These are phyloP conservation scores for Drosophila peninsularis DNA, from an alignment of 2,888 invertebrate genomes.

Conservation along the genomic window DNA sequence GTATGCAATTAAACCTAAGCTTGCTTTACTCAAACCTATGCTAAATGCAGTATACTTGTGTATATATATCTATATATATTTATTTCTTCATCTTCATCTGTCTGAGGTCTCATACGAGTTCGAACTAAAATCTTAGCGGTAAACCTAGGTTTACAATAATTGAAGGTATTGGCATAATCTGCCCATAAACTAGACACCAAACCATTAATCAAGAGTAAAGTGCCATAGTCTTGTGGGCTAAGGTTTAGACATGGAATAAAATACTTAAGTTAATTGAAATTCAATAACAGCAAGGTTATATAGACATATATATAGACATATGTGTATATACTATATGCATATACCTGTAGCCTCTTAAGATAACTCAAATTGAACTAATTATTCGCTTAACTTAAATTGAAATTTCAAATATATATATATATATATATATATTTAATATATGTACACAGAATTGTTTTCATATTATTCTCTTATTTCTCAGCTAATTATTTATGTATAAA, in stretches of 20 bases:
- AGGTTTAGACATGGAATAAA: not conserved
- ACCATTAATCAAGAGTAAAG: not conserved
- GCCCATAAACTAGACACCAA: not conserved
- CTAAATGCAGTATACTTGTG: constrained; percentile 78
- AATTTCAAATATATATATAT: constrained; percentile 33
- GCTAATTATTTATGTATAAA: constrained; percentile 44
- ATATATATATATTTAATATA: constrained; percentile 20
- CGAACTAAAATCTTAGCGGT: constrained; percentile 32
- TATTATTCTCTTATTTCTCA: not conserved
- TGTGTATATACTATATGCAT: constrained; percentile 31
- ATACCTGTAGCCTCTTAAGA: constrained; percentile 46
- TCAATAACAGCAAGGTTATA: constrained; percentile 12
- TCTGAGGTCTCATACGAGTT: constrained; percentile 66
- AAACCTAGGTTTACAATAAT: too few relatives aligned
- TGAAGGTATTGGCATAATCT: too few relatives aligned
- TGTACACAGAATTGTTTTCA: constrained; percentile 17
- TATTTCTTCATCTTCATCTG: constrained; percentile 7
- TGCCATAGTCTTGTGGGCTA: not conserved
- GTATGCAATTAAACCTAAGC: constrained; percentile 31
- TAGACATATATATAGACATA: not conserved
- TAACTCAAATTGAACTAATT: constrained; percentile 41
- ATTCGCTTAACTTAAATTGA: constrained; percentile 21
- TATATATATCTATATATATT: constrained; percentile 48
- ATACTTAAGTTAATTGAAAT: not conserved
- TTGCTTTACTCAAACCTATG: constrained; percentile 42